phyloP scores from a whole-genome alignment of 64 coral and sea anemone species.

The Trachythela sp. region DNA sequence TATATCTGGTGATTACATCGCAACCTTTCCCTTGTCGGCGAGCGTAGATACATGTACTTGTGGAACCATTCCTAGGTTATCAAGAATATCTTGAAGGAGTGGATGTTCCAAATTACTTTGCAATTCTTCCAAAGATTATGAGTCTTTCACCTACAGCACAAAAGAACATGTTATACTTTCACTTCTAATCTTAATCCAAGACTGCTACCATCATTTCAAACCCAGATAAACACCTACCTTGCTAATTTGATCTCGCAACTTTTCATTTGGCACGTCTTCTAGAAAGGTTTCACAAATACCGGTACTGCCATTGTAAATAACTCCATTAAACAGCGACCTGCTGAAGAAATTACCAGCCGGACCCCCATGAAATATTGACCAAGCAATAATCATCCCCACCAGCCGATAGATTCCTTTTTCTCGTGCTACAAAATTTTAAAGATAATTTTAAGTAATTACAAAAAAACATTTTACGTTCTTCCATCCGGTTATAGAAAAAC shows the following conservation, averaged over 20 bases:
- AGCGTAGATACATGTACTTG: background rate
- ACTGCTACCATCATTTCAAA: background rate
- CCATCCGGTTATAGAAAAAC: background rate
- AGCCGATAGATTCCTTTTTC: conserved; percentile 7
- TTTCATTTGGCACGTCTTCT: conserved; percentile 8
- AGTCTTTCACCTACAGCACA: background rate
- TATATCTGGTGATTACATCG: background rate
- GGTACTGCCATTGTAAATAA: background rate
- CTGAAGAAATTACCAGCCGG: conserved; percentile 24
- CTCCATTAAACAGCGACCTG: background rate
- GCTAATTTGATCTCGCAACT: background rate
- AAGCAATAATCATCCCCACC: conserved; percentile 13
- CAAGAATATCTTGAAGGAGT: background rate
- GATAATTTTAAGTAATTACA: background rate
- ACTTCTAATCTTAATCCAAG: background rate
- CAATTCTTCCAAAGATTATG: background rate
- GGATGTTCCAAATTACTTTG: background rate
- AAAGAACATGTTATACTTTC: background rate
- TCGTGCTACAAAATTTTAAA: background rate
- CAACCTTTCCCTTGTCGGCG: background rate
- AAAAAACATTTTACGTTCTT: background rate
- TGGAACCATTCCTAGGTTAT: background rate
- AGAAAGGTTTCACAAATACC: background rate
- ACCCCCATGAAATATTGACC: conserved; percentile 23
- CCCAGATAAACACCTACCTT: background rate